phyloP scores from a whole-genome alignment of 2,888 invertebrate genomes.

The Hyppa rectilinea region DNA sequence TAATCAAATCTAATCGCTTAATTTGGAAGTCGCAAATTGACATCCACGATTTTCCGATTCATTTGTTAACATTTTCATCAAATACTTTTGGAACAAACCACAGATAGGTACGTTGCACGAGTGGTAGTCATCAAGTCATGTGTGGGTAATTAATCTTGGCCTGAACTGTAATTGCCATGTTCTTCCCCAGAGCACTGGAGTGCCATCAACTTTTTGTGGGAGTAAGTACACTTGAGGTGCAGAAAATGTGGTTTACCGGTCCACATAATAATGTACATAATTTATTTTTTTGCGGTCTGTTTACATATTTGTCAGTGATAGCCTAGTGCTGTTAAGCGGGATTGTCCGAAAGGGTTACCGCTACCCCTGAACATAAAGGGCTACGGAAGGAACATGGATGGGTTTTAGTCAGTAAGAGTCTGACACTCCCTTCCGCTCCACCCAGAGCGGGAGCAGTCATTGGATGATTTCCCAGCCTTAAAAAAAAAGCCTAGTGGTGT shows the following conservation, averaged over 20 bases:
- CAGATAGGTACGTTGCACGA: not conserved
- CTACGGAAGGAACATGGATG: too few relatives aligned
- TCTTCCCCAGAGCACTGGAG: constrained; percentile 35
- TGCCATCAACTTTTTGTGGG: constrained; percentile 29
- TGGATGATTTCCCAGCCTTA: too few relatives aligned
- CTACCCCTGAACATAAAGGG: too few relatives aligned
- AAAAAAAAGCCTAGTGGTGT: too few relatives aligned
- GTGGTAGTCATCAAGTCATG: constrained; percentile 12
- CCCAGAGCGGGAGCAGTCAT: too few relatives aligned
- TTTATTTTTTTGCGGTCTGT: not conserved
- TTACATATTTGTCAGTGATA: not conserved
- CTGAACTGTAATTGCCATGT: constrained; percentile 25
- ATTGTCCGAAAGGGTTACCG: too few relatives aligned
- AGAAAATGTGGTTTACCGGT: constrained; percentile 12
- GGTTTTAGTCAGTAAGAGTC: too few relatives aligned
- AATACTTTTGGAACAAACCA: not conserved
- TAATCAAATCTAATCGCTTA: not conserved
- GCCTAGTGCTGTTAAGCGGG: too few relatives aligned
- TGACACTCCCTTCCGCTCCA: too few relatives aligned
- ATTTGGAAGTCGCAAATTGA: too few relatives aligned
- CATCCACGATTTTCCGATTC: not conserved
- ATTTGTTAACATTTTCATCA: not conserved
- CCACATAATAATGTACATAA: not conserved
- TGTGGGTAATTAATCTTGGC: constrained; percentile 6
- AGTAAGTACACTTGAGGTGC: constrained; percentile 13